These are phyloP conservation scores for Nycticorax nycticorax DNA, from an alignment of 2,113 vertebrate genomes.

Conservation along the genomic window DNA sequence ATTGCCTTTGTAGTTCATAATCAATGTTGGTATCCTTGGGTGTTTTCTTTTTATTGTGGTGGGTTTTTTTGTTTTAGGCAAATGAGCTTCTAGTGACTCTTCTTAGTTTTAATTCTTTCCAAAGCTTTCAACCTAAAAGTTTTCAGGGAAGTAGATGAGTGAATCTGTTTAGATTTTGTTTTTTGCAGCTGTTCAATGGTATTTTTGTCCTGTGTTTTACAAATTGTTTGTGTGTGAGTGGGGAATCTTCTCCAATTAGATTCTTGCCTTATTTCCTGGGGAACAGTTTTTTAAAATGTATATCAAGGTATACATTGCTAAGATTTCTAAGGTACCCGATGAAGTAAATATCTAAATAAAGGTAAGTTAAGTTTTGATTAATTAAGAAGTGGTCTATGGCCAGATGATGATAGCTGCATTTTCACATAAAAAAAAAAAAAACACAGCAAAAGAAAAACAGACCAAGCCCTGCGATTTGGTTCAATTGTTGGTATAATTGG, in stretches of 20 bases:
- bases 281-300: neutral
- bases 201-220: neutral
- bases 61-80: neutral
- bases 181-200: neutral
- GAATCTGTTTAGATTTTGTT: neutral
- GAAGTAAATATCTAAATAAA: neutral
- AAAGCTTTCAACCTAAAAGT: neutral
- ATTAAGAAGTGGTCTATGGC: neutral
- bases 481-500: neutral
- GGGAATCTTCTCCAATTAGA: neutral
- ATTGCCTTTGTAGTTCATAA: neutral
- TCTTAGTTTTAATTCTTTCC: neutral
- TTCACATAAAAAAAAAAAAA: neutral
- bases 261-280: neutral
- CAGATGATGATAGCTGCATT: neutral
- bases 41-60: neutral
- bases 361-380: constrained; percentile 27
- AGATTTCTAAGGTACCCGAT: neutral
- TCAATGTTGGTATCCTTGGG: neutral
- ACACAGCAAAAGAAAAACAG: neutral
- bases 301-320: neutral
- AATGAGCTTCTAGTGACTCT: neutral
- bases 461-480: neutral
- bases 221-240: neutral
- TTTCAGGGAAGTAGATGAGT: neutral